phyloP scores from a whole-genome alignment of 2,797 vertebrate genomes.

The Parambassis ranga region DNA sequence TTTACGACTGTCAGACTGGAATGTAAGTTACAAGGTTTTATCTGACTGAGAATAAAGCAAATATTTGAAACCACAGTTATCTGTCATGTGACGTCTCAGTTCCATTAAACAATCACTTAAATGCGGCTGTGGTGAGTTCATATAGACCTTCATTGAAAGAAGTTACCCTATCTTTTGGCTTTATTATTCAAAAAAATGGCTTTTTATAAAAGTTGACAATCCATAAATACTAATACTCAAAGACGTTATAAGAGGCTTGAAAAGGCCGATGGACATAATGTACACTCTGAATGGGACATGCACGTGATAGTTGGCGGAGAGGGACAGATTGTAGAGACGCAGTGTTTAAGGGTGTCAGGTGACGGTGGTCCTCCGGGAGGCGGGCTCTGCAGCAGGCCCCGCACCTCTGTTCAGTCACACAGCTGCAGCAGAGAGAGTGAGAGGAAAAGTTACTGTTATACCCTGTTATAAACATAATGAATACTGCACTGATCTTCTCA shows the following conservation, averaged over 20 bases:
- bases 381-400: constrained; percentile 3
- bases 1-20: constrained; percentile 22
- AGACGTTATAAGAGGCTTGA: no score
- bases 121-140: not conserved
- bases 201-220: not conserved
- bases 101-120: constrained; percentile 1
- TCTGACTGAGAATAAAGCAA: not conserved
- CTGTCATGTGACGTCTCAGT: not conserved
- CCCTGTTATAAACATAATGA: not conserved
- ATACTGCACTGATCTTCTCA: not conserved
- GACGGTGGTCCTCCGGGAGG: constrained; percentile 11
- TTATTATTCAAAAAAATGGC: constrained; percentile 18
- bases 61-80: not conserved
- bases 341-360: constrained; percentile 48
- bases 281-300: constrained; percentile 22
- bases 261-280: not conserved
- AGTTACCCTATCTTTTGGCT: constrained; percentile 34
- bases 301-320: not conserved
- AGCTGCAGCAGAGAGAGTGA: constrained; percentile 25
- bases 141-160: not conserved
- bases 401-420: not conserved
- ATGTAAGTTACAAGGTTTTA: constrained; percentile 27
- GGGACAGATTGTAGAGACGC: constrained; percentile 67
- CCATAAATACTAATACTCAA: constrained; percentile 3
- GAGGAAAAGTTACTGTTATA: not conserved